phyloP scores from a whole-genome alignment of 2,797 vertebrate species.

The Sebastes elongatus region DNA sequence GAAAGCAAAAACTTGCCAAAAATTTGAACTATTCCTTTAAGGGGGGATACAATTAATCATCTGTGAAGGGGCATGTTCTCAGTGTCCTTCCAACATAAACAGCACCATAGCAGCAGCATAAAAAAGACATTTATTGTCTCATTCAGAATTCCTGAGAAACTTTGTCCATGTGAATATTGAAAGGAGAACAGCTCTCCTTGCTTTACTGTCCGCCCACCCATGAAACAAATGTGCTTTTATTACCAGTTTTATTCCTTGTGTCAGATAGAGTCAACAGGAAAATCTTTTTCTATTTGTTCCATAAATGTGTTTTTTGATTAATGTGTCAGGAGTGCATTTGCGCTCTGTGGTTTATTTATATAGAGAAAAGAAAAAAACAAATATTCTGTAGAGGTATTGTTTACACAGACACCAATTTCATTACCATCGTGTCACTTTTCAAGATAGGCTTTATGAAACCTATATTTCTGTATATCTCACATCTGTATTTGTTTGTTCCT shows the following conservation, averaged over 20 bases:
- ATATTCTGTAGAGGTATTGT: background rate
- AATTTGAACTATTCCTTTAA: background rate
- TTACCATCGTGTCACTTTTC: conserved; percentile 10
- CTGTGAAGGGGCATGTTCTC: background rate
- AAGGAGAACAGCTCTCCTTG: background rate
- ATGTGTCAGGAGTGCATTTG: background rate
- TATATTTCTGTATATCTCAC: background rate
- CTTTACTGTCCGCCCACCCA: background rate
- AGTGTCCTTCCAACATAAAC: background rate
- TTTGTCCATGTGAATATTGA: background rate
- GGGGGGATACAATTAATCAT: too few relatives aligned
- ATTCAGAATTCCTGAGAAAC: background rate
- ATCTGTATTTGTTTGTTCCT: conserved; percentile 9
- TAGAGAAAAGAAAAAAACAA: background rate
- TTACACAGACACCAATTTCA: conserved; percentile 4
- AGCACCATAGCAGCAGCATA: background rate
- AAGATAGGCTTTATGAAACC: background rate
- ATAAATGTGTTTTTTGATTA: conserved; percentile 3
- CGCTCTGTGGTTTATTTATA: background rate
- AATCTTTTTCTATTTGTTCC: conserved; percentile 8
- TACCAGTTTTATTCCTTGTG: background rate
- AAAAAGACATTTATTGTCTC: background rate
- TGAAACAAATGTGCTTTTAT: background rate
- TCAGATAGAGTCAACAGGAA: background rate
- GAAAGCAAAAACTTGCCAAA: background rate